These are phyloP conservation scores for Lepilemur septentrionalis DNA, from an alignment of 2,797 vertebrate genomes.

Conservation along the genomic window DNA sequence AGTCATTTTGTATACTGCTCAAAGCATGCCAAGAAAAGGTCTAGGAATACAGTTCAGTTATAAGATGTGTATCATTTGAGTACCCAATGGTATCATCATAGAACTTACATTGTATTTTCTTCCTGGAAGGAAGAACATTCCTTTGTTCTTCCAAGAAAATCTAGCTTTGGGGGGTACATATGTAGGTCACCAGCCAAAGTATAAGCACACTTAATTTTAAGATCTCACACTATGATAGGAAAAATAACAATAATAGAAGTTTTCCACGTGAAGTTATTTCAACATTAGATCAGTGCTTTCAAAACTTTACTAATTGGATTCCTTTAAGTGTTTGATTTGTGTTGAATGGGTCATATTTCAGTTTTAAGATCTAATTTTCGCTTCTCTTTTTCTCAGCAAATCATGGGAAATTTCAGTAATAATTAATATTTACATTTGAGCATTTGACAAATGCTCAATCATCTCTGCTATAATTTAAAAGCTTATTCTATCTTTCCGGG, in stretches of 20 bases:
- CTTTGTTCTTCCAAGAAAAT: not conserved
- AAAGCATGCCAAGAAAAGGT: not conserved
- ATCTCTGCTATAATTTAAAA: not conserved
- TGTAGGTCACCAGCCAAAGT: not conserved
- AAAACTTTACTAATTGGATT: not conserved
- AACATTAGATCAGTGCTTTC: not conserved
- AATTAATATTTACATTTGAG: not conserved
- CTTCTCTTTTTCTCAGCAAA: not conserved
- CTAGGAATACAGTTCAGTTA: not conserved
- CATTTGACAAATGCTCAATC: slow-evolving; percentile 13
- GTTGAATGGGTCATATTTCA: slow-evolving; percentile 17
- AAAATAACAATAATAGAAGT: slow-evolving; percentile 23
- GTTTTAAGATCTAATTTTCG: slow-evolving; percentile 26
- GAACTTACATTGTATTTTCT: not conserved
- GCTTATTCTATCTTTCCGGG: not conserved
- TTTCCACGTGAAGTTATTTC: not conserved
- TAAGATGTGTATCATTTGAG: not conserved
- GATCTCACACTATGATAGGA: not conserved
- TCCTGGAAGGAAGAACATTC: not conserved
- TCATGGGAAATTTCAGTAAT: not conserved
- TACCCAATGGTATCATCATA: not conserved
- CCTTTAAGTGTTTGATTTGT: not conserved
- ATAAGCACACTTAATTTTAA: slow-evolving; percentile 23
- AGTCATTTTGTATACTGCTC: not conserved
- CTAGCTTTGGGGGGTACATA: not conserved